Percentiles rank a stretch among this genome's conserved stretches.
phyloP scores from a whole-genome alignment of 2,888 invertebrate species.

The Palloptera scutellata region DNA sequence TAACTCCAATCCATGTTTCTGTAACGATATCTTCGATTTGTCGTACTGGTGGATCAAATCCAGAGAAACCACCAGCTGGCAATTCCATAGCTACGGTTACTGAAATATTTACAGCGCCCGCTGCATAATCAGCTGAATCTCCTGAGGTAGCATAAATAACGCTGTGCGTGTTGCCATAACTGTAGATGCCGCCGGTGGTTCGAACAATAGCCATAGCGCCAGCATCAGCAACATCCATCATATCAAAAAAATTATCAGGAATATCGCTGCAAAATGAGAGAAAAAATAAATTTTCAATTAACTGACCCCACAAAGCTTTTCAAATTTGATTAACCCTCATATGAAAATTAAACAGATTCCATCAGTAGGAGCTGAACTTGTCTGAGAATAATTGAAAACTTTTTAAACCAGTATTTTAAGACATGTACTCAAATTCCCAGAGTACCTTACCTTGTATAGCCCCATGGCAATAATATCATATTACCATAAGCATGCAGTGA shows the following conservation, averaged over 20 bases:
- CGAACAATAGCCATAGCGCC: constrained; percentile 60
- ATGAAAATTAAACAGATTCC: too few relatives aligned
- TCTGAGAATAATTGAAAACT: too few relatives aligned
- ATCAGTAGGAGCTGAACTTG: too few relatives aligned
- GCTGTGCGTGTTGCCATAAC: constrained; percentile 64
- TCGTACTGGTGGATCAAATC: constrained; percentile 69
- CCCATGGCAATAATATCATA: constrained; percentile 74
- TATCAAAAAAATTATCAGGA: too few relatives aligned
- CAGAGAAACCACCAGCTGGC: constrained; percentile 66
- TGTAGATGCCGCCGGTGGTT: constrained; percentile 57
- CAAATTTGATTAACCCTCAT: not conserved
- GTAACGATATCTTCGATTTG: constrained; percentile 67
- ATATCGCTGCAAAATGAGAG: too few relatives aligned
- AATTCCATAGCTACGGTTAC: constrained; percentile 72
- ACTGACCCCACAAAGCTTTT: constrained; percentile 42
- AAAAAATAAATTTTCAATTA: constrained; percentile 39
- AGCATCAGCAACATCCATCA: constrained; percentile 50
- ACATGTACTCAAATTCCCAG: too few relatives aligned
- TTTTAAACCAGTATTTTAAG: too few relatives aligned
- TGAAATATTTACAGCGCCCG: constrained; percentile 67
- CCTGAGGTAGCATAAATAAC: constrained; percentile 67
- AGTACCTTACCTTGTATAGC: constrained; percentile 67
- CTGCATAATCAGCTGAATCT: constrained; percentile 73
- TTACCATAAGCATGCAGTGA: constrained; percentile 79
- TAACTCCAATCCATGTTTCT: constrained; percentile 68